Conservation (phyloP, 2,113 vertebrate species). For the Recurvirostra avosetta region DNA sequence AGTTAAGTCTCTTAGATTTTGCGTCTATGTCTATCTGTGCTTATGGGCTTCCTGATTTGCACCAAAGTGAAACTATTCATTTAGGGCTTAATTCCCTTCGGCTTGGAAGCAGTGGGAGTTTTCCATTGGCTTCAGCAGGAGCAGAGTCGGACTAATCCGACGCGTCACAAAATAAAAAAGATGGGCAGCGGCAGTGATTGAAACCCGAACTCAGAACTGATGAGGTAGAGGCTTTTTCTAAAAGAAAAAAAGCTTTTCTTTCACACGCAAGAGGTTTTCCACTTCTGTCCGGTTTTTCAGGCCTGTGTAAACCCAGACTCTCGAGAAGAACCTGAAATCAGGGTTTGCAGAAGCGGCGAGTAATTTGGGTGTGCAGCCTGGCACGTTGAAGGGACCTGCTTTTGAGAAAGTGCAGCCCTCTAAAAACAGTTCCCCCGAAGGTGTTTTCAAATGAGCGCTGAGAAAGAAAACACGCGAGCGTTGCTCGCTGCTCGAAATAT, state of each 20-base stretch:
- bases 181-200: neutral
- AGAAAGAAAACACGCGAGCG: neutral
- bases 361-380: accelerated
- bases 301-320: neutral
- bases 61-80: neutral
- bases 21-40: accelerated
- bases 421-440: neutral
- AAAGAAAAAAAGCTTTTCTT: neutral
- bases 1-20: accelerated
- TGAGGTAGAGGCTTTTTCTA: neutral
- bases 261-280: neutral
- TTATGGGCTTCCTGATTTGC: neutral
- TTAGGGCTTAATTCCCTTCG: neutral
- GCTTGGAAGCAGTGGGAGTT: neutral
- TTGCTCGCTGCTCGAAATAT: neutral
- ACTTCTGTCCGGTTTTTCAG: neutral
- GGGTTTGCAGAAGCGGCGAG: neutral
- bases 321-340: accelerated
- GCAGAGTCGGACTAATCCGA: accelerated
- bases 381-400: neutral
- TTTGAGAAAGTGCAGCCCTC: conserved; percentile 1
- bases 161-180: neutral
- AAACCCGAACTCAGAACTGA: neutral
- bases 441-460: neutral
- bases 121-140: neutral